These are phyloP conservation scores for Macrotus californicus DNA, from an alignment of 2,113 vertebrate species.

Conservation along the genomic window DNA sequence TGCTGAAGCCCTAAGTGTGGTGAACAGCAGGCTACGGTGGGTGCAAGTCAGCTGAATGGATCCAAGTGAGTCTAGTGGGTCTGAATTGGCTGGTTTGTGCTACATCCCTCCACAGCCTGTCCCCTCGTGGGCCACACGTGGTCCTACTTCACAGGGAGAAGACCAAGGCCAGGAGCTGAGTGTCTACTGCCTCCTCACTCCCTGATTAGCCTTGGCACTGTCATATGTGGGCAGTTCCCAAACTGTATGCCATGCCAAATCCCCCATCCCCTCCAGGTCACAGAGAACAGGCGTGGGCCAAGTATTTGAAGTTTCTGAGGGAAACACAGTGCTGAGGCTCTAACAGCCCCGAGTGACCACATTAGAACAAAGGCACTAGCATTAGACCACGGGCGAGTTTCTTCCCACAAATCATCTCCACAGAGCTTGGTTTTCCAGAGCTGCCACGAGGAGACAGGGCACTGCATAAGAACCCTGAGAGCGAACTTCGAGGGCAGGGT, in stretches of 20 bases:
- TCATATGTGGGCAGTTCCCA: neutral
- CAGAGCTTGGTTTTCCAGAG: neutral
- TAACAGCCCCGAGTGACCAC: neutral
- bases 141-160: neutral
- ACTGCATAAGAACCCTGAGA: neutral
- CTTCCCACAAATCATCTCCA: neutral
- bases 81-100: neutral
- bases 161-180: neutral
- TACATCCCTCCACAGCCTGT: neutral
- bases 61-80: neutral
- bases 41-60: neutral
- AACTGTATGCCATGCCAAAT: no score
- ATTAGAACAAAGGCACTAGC: neutral
- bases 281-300: rapidly evolving
- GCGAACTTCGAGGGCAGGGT: rapidly evolving
- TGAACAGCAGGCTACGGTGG: neutral
- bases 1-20: neutral
- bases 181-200: neutral
- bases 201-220: neutral
- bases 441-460: rapidly evolving
- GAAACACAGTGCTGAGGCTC: neutral
- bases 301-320: neutral
- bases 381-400: rapidly evolving
- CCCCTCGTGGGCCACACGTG: no score
- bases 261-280: neutral